These are phyloP conservation scores for Lagocephalus sceleratus DNA, from an alignment of 2,797 vertebrate genomes.

Conservation along the genomic window DNA sequence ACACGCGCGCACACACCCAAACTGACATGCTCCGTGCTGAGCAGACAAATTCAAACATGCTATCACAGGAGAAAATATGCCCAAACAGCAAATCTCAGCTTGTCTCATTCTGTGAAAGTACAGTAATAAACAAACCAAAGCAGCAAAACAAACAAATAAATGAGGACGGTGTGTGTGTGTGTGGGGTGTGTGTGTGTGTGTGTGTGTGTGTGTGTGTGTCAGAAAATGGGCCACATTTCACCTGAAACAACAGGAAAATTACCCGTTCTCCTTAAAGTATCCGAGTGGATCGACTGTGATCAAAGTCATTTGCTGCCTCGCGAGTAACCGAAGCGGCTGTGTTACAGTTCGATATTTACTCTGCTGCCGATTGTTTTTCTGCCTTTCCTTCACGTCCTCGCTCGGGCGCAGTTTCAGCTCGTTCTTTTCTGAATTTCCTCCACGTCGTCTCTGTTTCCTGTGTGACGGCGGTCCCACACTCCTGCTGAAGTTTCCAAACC, in stretches of 20 bases:
- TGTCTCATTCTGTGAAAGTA: constrained; percentile 65
- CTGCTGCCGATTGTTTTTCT: no score
- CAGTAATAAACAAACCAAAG: constrained; percentile 68
- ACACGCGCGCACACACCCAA: constrained; percentile 57
- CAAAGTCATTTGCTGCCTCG: no score
- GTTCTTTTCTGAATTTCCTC: no score
- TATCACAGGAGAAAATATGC: constrained; percentile 77
- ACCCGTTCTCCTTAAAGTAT: background rate
- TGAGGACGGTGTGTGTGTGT: background rate
- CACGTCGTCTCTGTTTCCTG: no score
- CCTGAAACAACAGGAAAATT: constrained; percentile 23
- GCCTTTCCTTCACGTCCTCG: no score
- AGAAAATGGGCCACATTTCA: constrained; percentile 17
- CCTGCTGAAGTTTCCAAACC: no score
- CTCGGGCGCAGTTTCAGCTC: no score
- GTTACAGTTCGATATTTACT: no score
- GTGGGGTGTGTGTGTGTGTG: constrained; percentile 1
- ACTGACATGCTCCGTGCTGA: constrained; percentile 76
- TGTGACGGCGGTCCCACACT: constrained; percentile 5
- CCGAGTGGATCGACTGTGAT: constrained; percentile 6
- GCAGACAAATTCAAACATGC: constrained; percentile 80
- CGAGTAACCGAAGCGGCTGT: background rate
- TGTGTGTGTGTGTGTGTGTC: background rate
- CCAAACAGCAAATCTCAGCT: constrained; percentile 69
- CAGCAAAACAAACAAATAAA: constrained; percentile 69